phyloP scores from a whole-genome alignment of 2,113 vertebrate genomes.

The Bos indicus region DNA sequence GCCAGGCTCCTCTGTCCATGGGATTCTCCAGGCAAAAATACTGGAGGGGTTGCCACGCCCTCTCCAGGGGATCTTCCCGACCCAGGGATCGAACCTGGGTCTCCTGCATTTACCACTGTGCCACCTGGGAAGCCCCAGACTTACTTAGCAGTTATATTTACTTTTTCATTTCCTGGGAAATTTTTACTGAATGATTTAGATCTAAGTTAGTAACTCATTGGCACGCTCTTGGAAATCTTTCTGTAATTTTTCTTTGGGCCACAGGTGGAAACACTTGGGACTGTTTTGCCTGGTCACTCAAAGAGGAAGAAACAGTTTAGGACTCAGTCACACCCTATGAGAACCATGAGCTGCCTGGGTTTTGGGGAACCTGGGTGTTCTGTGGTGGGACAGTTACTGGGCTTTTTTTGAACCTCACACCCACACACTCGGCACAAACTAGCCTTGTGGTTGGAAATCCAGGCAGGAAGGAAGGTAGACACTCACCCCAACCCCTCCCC shows the following conservation, averaged over 20 bases:
- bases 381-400: fast-evolving
- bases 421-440: neutral
- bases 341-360: neutral
- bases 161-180: neutral
- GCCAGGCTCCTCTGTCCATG: neutral
- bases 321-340: neutral
- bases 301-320: neutral
- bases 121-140: neutral
- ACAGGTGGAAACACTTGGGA: neutral
- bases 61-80: neutral
- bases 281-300: neutral
- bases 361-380: neutral
- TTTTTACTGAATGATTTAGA: fast-evolving
- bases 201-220: fast-evolving
- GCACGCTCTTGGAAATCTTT: fast-evolving
- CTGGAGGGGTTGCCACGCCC: neutral
- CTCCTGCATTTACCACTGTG: neutral
- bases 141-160: fast-evolving
- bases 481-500: fast-evolving
- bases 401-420: neutral
- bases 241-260: neutral
- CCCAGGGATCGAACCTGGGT: neutral
- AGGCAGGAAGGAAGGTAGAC: too few relatives aligned
- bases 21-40: neutral
- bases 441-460: neutral